These are phyloP conservation scores for Nesoenas mayeri DNA, from an alignment of 2,113 vertebrate species.

Conservation along the genomic window DNA sequence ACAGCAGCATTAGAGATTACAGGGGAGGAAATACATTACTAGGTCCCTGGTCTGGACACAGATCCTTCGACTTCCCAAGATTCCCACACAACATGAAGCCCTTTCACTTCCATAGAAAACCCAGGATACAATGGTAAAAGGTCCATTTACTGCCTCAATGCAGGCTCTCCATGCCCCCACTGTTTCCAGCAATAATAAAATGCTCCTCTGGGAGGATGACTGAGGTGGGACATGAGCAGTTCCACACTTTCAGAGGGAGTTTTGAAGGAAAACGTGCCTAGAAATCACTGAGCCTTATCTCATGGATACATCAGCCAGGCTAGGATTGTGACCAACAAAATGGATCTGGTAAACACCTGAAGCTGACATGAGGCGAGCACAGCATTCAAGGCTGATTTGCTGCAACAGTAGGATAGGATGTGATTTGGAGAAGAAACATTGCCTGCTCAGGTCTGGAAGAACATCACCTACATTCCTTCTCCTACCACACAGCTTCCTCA, in stretches of 20 bases:
- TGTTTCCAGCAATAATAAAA: background rate
- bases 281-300: background rate
- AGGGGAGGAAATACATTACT: background rate
- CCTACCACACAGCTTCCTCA: background rate
- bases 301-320: background rate
- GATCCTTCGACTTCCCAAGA: background rate
- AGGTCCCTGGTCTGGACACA: background rate
- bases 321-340: background rate
- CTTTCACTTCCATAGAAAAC: background rate
- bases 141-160: background rate
- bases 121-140: background rate
- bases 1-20: background rate
- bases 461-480: background rate
- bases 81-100: rapidly evolving
- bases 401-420: background rate
- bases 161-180: background rate
- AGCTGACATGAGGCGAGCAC: background rate
- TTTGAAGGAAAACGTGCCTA: background rate
- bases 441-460: background rate
- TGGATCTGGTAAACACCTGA: background rate
- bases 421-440: background rate
- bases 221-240: background rate
- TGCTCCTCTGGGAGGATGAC: background rate
- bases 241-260: background rate
- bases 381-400: background rate